A percentile compares a stretch with the other conserved stretches of the same genome.
phyloP scores from a whole-genome alignment of 2,888 invertebrate genomes.

The Ellobium chinense region DNA sequence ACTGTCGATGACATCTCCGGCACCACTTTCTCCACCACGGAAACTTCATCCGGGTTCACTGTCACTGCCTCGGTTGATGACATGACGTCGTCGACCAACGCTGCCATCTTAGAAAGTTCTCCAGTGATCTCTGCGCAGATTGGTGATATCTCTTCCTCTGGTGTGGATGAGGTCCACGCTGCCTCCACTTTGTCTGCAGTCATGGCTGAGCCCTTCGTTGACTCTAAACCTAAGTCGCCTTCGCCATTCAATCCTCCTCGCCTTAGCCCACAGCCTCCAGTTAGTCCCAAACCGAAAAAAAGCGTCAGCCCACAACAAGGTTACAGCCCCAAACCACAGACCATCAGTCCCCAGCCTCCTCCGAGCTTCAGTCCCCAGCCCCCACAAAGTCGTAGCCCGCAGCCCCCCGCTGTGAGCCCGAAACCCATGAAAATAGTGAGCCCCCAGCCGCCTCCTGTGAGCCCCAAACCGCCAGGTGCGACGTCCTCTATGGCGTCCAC shows the following conservation, averaged over 20 bases:
- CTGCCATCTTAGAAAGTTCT: background rate
- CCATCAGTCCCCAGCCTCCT: background rate
- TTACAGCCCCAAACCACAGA: background rate
- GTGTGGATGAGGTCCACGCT: background rate
- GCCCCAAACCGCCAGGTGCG: constrained; percentile 12
- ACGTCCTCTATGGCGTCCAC: constrained; percentile 16
- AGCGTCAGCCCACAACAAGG: background rate
- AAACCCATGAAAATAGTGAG: background rate
- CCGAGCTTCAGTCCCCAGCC: background rate
- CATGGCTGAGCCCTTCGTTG: constrained; percentile 25
- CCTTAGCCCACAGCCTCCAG: background rate
- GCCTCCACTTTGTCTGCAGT: background rate
- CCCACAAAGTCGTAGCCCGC: background rate
- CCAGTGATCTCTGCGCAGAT: background rate
- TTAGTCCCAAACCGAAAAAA: background rate
- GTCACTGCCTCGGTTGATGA: constrained; percentile 9
- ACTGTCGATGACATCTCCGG: constrained; percentile 1
- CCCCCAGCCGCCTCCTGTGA: background rate
- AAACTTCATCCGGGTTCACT: constrained; percentile 1
- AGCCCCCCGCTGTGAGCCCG: constrained; percentile 11
- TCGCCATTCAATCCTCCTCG: background rate
- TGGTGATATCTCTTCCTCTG: background rate
- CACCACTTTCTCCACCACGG: background rate
- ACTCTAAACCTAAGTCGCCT: background rate
- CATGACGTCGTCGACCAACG: background rate